Percentiles rank a stretch among this genome's conserved stretches.
Evolutionary conservation across 2,888 invertebrate species (phyloP).

Genomic region (Gymnosoma rotundatum): DNA sequence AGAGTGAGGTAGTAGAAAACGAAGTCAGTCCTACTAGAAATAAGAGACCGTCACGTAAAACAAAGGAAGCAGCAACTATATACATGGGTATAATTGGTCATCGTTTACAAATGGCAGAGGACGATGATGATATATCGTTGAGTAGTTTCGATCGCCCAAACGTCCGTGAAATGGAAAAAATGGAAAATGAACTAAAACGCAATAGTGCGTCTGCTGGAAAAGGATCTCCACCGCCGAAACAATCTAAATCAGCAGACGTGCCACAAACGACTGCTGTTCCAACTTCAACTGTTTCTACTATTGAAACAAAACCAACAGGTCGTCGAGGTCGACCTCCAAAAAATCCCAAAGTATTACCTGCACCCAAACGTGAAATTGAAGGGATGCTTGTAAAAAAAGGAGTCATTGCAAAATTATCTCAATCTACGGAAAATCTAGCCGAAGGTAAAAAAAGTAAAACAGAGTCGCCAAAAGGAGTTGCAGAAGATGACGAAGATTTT

Average conservation of each 20-base stretch:
- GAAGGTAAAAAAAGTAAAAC: constrained; percentile 61
- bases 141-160: constrained; percentile 88
- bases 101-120: constrained; percentile 85
- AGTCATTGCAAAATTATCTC: constrained; percentile 75
- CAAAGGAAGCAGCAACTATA: constrained; percentile 89
- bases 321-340: constrained; percentile 77
- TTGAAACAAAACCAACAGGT: constrained; percentile 62
- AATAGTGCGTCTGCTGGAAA: constrained; percentile 74
- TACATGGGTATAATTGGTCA: constrained; percentile 89
- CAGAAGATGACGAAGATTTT: constrained; percentile 79
- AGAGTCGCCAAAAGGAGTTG: constrained; percentile 73
- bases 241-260: constrained; percentile 41
- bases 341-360: constrained; percentile 67
- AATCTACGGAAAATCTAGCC: constrained; percentile 69
- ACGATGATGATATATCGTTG: constrained; percentile 85
- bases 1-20: constrained; percentile 74
- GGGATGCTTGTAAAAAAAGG: constrained; percentile 80
- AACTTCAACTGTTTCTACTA: constrained; percentile 50
- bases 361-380: constrained; percentile 78
- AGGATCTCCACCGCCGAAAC: constrained; percentile 58
- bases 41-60: constrained; percentile 86
- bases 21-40: constrained; percentile 74
- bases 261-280: constrained; percentile 10
- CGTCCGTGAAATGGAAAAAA: constrained; percentile 85
- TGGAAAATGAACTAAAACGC: constrained; percentile 84